phyloP scores from a whole-genome alignment of 2,113 vertebrate genomes.

The Panurus biarmicus region DNA sequence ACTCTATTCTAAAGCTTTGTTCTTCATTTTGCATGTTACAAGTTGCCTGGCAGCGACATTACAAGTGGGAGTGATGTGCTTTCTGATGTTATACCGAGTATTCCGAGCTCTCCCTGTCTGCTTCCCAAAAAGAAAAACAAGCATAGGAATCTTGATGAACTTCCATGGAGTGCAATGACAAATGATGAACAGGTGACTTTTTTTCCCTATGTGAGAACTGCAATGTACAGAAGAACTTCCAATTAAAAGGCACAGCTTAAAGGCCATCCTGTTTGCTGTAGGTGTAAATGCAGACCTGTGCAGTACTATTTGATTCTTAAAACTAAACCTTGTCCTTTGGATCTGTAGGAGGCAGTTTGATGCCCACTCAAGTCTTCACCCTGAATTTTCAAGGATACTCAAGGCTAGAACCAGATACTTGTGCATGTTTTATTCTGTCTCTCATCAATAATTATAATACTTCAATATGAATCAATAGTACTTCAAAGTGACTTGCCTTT shows the following conservation, averaged over 20 bases:
- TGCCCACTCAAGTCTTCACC: neutral
- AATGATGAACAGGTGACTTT: conserved; percentile 90
- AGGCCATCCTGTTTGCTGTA: neutral
- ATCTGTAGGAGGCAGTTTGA: neutral
- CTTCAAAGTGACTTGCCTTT: neutral
- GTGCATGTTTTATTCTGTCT: neutral
- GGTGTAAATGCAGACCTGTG: neutral
- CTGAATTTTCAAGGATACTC: neutral
- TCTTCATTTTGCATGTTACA: conserved; percentile 22
- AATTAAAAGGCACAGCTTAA: neutral
- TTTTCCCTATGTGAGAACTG: neutral
- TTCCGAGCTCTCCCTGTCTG: conserved; percentile 92
- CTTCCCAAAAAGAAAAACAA: conserved; percentile 92
- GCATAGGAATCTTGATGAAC: conserved; percentile 92
- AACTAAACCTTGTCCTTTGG: neutral
- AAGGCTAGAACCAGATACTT: neutral
- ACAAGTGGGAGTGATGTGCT: conserved; percentile 95
- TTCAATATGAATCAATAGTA: too few species aligned
- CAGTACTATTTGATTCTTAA: neutral
- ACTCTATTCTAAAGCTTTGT: conserved; percentile 1
- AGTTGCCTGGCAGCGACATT: conserved; percentile 96
- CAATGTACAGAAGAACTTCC: neutral
- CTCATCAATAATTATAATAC: too few species aligned
- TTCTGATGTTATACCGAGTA: conserved; percentile 95
- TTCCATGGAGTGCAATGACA: conserved; percentile 98